phyloP scores from a whole-genome alignment of 2,797 vertebrate species.

The Cygnus olor region DNA sequence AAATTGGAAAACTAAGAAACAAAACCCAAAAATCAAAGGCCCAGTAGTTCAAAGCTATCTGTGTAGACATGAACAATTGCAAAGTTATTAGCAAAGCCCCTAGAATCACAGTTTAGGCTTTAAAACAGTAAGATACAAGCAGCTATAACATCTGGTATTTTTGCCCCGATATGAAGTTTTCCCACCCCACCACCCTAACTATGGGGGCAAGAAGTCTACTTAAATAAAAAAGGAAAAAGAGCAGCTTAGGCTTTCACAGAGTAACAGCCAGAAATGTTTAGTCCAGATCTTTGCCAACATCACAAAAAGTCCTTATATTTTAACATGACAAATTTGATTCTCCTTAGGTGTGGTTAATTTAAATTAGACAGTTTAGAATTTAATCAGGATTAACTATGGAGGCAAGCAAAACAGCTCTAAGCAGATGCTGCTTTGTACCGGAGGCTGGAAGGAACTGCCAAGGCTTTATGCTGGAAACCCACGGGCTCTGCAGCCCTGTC shows the following conservation, averaged over 20 bases:
- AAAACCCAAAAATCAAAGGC: not conserved
- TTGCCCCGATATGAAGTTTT: not conserved
- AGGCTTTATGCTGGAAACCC: not conserved
- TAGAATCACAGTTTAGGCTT: not conserved
- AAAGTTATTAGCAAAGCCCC: not conserved
- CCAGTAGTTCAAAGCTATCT: not conserved
- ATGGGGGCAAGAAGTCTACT: not conserved
- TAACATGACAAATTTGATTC: not conserved
- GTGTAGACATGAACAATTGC: not conserved
- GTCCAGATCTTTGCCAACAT: not conserved
- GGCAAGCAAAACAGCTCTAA: not conserved
- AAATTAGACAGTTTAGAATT: not conserved
- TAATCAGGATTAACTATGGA: not conserved
- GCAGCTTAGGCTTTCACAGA: not conserved
- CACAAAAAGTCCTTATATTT: not conserved
- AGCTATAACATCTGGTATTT: not conserved
- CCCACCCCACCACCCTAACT: accelerated
- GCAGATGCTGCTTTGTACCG: not conserved
- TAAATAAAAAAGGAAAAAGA: not conserved
- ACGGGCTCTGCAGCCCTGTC: not conserved
- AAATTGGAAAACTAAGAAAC: not conserved
- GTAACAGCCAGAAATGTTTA: not conserved
- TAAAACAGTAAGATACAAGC: not conserved
- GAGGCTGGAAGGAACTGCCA: not conserved
- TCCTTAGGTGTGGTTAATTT: not conserved